A percentile compares a stretch with the other conserved stretches of the same genome.
These are phyloP conservation scores for Heliconius charithonia DNA, from an alignment of 2,888 invertebrate species.

Conservation along the genomic window DNA sequence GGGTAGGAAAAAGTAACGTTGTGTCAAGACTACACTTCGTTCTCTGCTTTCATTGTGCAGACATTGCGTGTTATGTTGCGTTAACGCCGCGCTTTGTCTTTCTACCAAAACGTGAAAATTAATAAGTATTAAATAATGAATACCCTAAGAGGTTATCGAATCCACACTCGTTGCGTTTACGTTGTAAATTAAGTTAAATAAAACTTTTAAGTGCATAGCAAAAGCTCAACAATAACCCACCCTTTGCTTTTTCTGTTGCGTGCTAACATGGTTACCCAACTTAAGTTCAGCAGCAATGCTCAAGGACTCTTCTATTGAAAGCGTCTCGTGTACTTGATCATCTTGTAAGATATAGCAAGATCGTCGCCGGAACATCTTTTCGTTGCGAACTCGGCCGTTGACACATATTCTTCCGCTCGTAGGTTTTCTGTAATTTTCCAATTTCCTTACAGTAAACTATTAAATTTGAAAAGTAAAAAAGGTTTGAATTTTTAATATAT, in stretches of 20 bases:
- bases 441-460: not conserved
- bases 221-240: constrained; percentile 68
- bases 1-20: too few relatives aligned
- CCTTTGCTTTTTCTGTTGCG: constrained; percentile 85
- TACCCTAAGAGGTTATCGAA: too few relatives aligned
- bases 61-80: too few relatives aligned
- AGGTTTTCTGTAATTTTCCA: constrained; percentile 64
- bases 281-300: constrained; percentile 94
- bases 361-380: constrained; percentile 87
- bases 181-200: not conserved
- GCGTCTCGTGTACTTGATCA: constrained; percentile 90
- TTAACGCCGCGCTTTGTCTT: too few relatives aligned
- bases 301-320: constrained; percentile 94
- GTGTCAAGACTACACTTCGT: too few relatives aligned
- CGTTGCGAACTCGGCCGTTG: constrained; percentile 87
- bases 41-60: too few relatives aligned
- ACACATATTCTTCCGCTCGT: constrained; percentile 87
- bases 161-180: too few relatives aligned
- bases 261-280: constrained; percentile 86
- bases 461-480: not conserved
- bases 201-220: not conserved
- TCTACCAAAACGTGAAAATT: too few relatives aligned
- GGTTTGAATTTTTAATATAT: not conserved
- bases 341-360: constrained; percentile 97
- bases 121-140: too few relatives aligned